These are phyloP conservation scores for Campoletis raptor DNA, from an alignment of 2,888 invertebrate species.

Conservation along the genomic window DNA sequence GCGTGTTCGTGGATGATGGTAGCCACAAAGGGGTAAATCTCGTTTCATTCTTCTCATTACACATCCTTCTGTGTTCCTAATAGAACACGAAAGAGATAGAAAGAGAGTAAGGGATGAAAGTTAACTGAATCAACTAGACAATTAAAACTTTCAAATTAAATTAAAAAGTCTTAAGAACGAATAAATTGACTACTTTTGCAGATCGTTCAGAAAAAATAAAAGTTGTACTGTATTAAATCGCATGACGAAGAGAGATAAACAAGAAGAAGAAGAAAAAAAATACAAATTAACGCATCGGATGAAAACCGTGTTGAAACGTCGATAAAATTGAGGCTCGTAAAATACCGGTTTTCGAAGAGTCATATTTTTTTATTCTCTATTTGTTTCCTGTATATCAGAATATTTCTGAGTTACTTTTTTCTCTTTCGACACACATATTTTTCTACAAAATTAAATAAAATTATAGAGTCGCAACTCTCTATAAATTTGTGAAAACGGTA, in stretches of 20 bases:
- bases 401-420: slow-evolving; percentile 44
- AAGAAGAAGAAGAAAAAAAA: background rate
- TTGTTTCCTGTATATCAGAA: slow-evolving; percentile 19
- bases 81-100: background rate
- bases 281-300: slow-evolving; percentile 24
- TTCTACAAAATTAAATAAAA: background rate
- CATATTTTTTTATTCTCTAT: slow-evolving; percentile 8
- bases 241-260: background rate
- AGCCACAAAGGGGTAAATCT: slow-evolving; percentile 48
- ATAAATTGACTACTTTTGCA: background rate
- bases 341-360: slow-evolving; percentile 47
- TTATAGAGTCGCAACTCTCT: too few species aligned
- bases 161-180: background rate
- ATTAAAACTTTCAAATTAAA: background rate
- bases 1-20: slow-evolving; percentile 62
- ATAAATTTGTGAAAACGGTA: too few species aligned
- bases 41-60: slow-evolving; percentile 44
- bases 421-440: slow-evolving; percentile 1
- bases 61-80: background rate
- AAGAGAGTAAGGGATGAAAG: background rate
- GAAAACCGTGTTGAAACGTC: slow-evolving; percentile 70
- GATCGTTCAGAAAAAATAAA: background rate
- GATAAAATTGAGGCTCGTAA: slow-evolving; percentile 71
- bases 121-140: background rate
- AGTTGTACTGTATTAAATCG: background rate